Conservation (phyloP, 1,140 invertebrate species). For the Brachionus paranguensis region DNA sequence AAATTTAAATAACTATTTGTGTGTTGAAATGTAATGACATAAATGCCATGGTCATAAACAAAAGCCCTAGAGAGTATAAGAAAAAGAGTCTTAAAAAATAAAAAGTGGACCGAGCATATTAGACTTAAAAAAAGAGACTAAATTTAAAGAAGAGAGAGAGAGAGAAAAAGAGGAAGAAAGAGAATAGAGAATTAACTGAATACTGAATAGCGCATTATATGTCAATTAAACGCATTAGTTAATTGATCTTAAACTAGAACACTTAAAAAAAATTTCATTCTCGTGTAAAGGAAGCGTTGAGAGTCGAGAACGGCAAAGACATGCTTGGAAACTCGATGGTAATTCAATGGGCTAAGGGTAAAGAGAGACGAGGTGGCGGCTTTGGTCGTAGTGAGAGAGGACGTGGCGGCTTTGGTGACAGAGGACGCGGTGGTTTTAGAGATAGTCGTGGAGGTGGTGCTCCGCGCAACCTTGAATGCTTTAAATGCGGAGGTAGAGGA, state of each 20-base stretch:
- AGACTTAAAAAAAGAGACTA: not conserved
- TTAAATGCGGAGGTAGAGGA: constrained; percentile 67
- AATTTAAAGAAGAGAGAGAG: not conserved
- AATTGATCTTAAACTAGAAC: not conserved
- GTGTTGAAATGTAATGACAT: constrained; percentile 16
- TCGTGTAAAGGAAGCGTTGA: constrained; percentile 54
- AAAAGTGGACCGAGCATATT: not conserved
- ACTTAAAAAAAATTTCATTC: constrained; percentile 39
- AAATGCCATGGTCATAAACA: not conserved
- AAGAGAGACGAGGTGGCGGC: constrained; percentile 8
- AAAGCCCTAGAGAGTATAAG: constrained; percentile 1
- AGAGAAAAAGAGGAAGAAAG: constrained; percentile 1
- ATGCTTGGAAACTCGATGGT: constrained; percentile 55
- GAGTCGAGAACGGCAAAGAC: constrained; percentile 57
- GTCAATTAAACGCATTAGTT: constrained; percentile 17
- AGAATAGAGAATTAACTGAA: constrained; percentile 23
- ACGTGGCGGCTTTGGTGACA: not conserved
- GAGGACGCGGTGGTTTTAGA: not conserved
- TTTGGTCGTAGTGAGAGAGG: not conserved
- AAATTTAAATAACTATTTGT: constrained; percentile 14
- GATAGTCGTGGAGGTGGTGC: constrained; percentile 8
- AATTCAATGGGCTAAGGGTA: constrained; percentile 57
- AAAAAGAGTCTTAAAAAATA: constrained; percentile 12
- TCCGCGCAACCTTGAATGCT: constrained; percentile 58
- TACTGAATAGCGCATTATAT: not conserved